Evolutionary conservation across 1,140 invertebrate species (phyloP), one percentile per base, ranked within the genome.

Genomic region (Temnothorax curvispinosus): DNA sequence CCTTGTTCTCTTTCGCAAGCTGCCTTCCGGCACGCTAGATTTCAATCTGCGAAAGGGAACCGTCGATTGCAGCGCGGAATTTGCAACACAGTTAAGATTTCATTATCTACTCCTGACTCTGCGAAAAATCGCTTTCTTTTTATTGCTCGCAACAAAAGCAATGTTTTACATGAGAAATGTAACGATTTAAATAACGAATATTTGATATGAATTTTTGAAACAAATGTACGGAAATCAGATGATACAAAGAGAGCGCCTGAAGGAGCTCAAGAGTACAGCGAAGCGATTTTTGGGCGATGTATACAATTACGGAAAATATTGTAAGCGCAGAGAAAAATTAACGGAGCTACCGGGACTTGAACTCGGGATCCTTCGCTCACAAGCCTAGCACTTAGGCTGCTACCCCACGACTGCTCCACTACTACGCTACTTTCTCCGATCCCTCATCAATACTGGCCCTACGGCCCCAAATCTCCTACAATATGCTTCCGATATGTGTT

Each of bases 251-350:
- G 8, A 60, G n/a, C 18, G 2, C 8, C 5, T 1, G 13, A 52
- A 54, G n/a, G n/a, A 13, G n/a, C 2, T 21, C 7, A 13, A 35
- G 11, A n/a, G 11, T 0, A 2, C 0, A 7, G 2, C 47, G 21
- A 41, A 47, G 6, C 18, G 13, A 78, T 65, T 50, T 65, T 21
- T 52, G 3, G 44, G 2, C 15, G 9, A 69, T 27, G 44, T 80
- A 35, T 47, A 50, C 67, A 50, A 82, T 58, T 8, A 18, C 3
- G 67, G 21, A 82, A 82, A 58, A 60, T n/a, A n/a, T n/a, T n/a
- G n/a, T n/a, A n/a, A n/a, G n/a, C n/a, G n/a, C n/a, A n/a, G n/a
- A n/a, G n/a, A n/a, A n/a, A n/a, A n/a, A n/a, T n/a, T n/a, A n/a
- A n/a, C n/a, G n/a, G n/a, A n/a, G n/a, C n/a, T n/a, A n/a, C n/a